Conservation (phyloP, 2,113 vertebrate species). For the Muntiacus reevesi region DNA sequence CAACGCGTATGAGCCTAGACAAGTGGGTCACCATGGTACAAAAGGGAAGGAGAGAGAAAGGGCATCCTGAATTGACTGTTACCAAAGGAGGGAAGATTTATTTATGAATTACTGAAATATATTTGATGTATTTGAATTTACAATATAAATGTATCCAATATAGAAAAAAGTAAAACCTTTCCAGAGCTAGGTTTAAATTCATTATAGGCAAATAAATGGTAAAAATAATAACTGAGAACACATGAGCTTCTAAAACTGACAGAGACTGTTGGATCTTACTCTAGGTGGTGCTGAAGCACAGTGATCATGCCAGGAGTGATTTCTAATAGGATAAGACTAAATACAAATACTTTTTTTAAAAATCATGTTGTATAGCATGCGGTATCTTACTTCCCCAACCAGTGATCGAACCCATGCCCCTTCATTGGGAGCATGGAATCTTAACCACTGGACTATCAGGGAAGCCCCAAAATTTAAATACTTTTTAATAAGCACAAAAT, state of each 20-base stretch:
- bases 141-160: not conserved
- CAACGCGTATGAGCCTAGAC: not conserved
- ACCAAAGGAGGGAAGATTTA: not conserved
- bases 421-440: not conserved
- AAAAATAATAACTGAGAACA: not conserved
- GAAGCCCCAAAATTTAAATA: not conserved
- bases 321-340: not conserved
- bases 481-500: not conserved
- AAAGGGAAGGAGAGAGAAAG: not conserved
- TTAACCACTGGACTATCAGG: not conserved
- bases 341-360: not conserved
- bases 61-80: not conserved
- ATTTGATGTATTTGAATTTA: not conserved
- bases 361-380: not conserved
- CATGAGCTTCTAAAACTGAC: not conserved
- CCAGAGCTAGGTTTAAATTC: not conserved
- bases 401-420: not conserved
- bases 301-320: not conserved
- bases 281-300: not conserved
- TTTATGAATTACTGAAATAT: not conserved
- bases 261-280: not conserved
- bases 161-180: not conserved
- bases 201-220: not conserved
- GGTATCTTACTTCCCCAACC: rapidly evolving
- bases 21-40: not conserved